Conservation (phyloP, 2,888 invertebrate species). For the Ceratothoa steindachneri region DNA sequence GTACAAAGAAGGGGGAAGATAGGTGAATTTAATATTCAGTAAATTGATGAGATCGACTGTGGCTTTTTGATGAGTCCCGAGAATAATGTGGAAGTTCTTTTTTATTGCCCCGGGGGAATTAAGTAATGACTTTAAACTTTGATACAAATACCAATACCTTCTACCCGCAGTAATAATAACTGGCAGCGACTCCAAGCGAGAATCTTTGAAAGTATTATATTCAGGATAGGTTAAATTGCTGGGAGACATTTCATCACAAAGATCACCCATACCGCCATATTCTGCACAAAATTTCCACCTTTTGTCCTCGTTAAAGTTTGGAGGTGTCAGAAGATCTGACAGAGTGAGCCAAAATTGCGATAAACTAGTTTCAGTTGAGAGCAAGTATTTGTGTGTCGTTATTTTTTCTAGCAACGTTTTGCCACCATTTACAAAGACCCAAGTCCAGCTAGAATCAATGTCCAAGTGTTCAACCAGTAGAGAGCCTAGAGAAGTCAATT, state of each 20-base stretch:
- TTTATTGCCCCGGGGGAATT: constrained; percentile 25
- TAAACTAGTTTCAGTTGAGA: not conserved
- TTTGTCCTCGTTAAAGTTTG: not conserved
- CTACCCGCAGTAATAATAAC: constrained; percentile 38
- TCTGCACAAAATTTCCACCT: constrained; percentile 33
- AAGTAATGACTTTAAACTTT: constrained; percentile 29
- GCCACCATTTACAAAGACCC: constrained; percentile 43
- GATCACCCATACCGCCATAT: constrained; percentile 36
- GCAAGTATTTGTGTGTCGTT: not conserved
- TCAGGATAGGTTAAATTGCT: constrained; percentile 12
- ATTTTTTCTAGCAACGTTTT: constrained; percentile 31
- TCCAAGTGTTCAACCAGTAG: constrained; percentile 26
- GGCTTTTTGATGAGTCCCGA: constrained; percentile 21
- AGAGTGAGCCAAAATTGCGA: not conserved
- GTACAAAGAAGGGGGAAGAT: constrained; percentile 8
- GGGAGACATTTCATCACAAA: constrained; percentile 35
- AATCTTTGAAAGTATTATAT: not conserved
- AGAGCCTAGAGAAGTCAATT: constrained; percentile 19
- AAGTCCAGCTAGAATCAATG: constrained; percentile 35
- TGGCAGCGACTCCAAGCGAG: constrained; percentile 21
- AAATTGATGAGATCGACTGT: constrained; percentile 27
- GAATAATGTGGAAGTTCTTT: constrained; percentile 28
- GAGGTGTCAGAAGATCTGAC: not conserved
- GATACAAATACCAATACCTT: constrained; percentile 39
- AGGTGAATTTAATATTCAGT: constrained; percentile 24